Conservation (phyloP, 2,113 vertebrate species). For the Solea solea region DNA sequence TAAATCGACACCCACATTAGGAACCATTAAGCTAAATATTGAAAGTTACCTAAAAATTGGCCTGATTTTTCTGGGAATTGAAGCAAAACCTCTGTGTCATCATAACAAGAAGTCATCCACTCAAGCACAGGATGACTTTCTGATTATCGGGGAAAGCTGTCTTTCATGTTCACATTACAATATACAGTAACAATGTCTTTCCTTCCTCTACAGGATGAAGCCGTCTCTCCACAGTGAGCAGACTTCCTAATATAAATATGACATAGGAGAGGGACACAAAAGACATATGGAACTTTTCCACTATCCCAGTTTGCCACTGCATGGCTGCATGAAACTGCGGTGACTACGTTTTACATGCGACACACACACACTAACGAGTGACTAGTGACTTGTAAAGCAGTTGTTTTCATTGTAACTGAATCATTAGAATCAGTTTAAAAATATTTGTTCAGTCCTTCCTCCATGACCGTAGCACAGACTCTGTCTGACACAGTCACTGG, state of each 20-base stretch:
- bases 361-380: too few relatives aligned
- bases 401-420: too few relatives aligned
- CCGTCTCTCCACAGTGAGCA: constrained; percentile 53
- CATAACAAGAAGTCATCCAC: not conserved
- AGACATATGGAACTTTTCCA: not conserved
- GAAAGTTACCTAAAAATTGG: not conserved
- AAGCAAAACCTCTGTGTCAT: not conserved
- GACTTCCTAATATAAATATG: constrained; percentile 70
- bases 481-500: too few relatives aligned
- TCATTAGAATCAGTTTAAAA: too few relatives aligned
- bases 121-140: not conserved
- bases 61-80: not conserved
- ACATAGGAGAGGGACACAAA: constrained; percentile 50
- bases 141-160: not conserved
- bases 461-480: too few relatives aligned
- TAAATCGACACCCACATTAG: too few relatives aligned
- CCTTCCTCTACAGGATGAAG: constrained; percentile 61
- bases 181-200: not conserved
- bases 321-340: too few relatives aligned
- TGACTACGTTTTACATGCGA: too few relatives aligned
- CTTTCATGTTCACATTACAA: not conserved
- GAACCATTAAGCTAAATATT: too few relatives aligned
- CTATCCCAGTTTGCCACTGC: too few relatives aligned
- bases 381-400: too few relatives aligned
- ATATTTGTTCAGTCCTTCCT: too few relatives aligned